Conservation (phyloP, 2,113 vertebrate species). For the Apodemus sylvaticus region DNA sequence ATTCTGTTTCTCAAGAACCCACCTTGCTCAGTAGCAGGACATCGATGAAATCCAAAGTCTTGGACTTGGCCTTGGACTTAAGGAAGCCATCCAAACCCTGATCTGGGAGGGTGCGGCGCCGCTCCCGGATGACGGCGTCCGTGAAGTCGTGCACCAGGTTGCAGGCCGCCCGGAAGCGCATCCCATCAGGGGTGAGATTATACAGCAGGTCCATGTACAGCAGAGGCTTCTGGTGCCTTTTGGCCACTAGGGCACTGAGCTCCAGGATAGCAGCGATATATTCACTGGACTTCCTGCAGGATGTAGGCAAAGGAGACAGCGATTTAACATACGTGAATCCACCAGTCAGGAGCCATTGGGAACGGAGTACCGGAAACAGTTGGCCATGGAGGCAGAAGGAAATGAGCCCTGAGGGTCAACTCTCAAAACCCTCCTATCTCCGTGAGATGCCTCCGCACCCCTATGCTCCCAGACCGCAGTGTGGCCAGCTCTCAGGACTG, state of each 20-base stretch:
- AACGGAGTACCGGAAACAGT: background rate
- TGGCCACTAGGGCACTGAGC: background rate
- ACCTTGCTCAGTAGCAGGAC: conserved; percentile 90
- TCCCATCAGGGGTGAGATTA: background rate
- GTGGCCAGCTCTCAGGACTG: background rate
- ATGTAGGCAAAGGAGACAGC: background rate
- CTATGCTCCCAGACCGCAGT: background rate
- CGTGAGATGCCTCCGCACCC: background rate
- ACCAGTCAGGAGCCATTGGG: background rate
- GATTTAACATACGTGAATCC: background rate
- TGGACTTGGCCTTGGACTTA: conserved; percentile 52
- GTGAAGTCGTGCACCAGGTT: background rate
- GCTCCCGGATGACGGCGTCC: background rate
- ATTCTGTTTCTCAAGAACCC: background rate
- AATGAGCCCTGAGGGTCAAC: background rate
- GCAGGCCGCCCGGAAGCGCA: conserved; percentile 6
- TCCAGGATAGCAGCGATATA: conserved; percentile 19
- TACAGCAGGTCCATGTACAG: background rate
- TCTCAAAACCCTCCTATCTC: background rate
- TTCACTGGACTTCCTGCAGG: background rate
- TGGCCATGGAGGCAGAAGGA: background rate
- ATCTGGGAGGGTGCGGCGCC: background rate
- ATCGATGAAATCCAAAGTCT: conserved; percentile 90
- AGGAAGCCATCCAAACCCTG: background rate
- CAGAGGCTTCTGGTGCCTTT: background rate